Evolutionary conservation across 2,888 invertebrate genomes (phyloP).

Genomic region (Notodromas monacha): DNA sequence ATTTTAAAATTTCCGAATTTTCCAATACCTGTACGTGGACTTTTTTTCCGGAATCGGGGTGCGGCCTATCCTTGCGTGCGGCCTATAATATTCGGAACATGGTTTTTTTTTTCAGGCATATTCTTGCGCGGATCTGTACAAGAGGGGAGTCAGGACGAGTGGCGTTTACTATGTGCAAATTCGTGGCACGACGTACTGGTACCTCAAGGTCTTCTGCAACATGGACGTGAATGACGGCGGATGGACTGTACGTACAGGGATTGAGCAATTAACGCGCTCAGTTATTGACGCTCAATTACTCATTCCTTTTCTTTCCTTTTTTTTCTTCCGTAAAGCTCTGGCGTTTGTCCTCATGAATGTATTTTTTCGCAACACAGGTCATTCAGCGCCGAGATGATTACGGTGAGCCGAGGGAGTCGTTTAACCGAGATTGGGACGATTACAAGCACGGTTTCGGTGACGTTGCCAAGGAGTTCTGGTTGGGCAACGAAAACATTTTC

Average conservation of each 20-base stretch:
- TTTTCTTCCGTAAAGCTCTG: too few relatives aligned
- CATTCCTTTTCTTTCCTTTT: too few relatives aligned
- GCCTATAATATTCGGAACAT: too few relatives aligned
- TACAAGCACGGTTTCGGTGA: conserved; percentile 77
- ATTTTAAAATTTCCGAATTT: too few relatives aligned
- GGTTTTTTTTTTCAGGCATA: conserved; percentile 27
- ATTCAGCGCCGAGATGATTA: conserved; percentile 63
- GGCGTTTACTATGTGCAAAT: conserved; percentile 67
- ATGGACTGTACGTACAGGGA: conserved; percentile 64
- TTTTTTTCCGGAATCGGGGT: too few relatives aligned
- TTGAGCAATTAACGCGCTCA: too few relatives aligned
- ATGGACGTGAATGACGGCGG: conserved; percentile 62
- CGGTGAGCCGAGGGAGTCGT: conserved; percentile 54
- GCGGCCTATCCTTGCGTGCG: too few relatives aligned
- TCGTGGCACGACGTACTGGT: conserved; percentile 67
- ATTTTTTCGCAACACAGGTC: conserved; percentile 26
- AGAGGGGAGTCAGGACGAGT: conserved; percentile 51
- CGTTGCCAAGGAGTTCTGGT: conserved; percentile 60
- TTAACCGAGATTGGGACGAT: conserved; percentile 66
- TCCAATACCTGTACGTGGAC: too few relatives aligned
- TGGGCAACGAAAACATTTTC: conserved; percentile 71
- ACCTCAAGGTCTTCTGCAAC: conserved; percentile 61
- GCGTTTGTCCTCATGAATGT: neutral
- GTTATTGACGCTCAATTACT: too few relatives aligned
- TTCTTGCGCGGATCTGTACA: conserved; percentile 51